A percentile compares a stretch with the other conserved stretches of the same genome.
phyloP scores from a whole-genome alignment of 2,888 invertebrate genomes.

The Sacculina carcini region DNA sequence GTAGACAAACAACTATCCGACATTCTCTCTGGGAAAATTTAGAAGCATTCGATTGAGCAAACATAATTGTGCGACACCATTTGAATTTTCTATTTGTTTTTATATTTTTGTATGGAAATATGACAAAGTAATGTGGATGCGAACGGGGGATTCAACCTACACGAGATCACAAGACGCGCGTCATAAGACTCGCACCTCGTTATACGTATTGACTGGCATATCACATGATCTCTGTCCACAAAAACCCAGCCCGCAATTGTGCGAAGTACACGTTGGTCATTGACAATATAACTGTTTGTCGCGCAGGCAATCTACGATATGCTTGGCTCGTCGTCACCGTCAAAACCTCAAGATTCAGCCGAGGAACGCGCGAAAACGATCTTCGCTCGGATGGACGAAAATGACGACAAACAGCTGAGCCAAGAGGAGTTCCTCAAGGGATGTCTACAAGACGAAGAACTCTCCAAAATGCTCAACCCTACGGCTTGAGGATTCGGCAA shows the following conservation, averaged over 20 bases:
- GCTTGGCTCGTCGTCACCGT: conserved; percentile 68
- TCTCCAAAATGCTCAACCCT: conserved; percentile 79
- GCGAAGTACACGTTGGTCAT: neutral
- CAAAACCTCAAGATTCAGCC: conserved; percentile 68
- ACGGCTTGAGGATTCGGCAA: no score
- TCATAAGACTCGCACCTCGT: no score
- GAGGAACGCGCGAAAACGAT: conserved; percentile 96
- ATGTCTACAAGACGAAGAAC: conserved; percentile 82
- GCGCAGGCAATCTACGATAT: conserved; percentile 96
- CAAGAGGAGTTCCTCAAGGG: conserved; percentile 96
- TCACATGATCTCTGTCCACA: neutral
- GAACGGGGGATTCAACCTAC: no score
- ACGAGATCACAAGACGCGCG: no score
- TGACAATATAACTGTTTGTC: conserved; percentile 11
- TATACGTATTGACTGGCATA: neutral
- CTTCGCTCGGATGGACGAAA: conserved; percentile 98
- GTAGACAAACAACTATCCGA: no score
- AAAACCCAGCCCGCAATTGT: no score
- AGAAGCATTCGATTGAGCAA: no score
- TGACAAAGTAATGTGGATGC: no score
- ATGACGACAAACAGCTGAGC: conserved; percentile 91
- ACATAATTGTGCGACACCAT: no score
- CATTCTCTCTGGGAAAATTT: no score
- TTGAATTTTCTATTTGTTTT: no score
- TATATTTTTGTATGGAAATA: no score